A percentile compares a stretch with the other conserved stretches of the same genome.
phyloP scores from a whole-genome alignment of 2,888 invertebrate genomes.

The Phengaris alcon region DNA sequence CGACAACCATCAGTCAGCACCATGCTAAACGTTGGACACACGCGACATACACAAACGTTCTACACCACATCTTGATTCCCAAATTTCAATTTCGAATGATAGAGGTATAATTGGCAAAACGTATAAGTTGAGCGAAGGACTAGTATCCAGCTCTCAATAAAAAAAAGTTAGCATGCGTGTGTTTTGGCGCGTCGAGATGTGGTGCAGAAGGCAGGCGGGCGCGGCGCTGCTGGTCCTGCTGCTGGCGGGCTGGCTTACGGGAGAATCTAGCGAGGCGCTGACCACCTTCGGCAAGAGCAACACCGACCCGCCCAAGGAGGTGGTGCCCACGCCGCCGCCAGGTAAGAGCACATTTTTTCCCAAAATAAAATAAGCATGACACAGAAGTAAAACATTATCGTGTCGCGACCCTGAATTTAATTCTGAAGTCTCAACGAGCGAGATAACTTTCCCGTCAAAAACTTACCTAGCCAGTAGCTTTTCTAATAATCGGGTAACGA shows the following conservation, averaged over 20 bases:
- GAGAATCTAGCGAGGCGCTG: constrained; percentile 79
- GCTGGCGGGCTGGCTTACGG: constrained; percentile 64
- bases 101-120: neutral
- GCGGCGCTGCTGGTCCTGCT: constrained; percentile 63
- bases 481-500: no score
- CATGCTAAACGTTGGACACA: constrained; percentile 36
- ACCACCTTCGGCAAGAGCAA: constrained; percentile 85
- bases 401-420: no score
- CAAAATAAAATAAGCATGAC: no score
- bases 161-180: constrained; percentile 49
- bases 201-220: constrained; percentile 64
- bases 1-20: constrained; percentile 13
- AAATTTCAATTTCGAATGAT: constrained; percentile 28
- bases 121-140: neutral
- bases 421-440: no score
- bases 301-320: constrained; percentile 77
- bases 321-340: constrained; percentile 78
- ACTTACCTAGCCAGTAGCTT: no score
- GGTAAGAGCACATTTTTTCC: constrained; percentile 63
- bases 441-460: no score
- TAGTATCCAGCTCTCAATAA: constrained; percentile 1
- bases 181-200: constrained; percentile 67
- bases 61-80: constrained; percentile 50
- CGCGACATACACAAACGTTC: constrained; percentile 18
- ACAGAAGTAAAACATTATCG: no score